These are phyloP conservation scores for Paedocypris sp. DNA, from an alignment of 2,113 vertebrate species.

Conservation along the genomic window DNA sequence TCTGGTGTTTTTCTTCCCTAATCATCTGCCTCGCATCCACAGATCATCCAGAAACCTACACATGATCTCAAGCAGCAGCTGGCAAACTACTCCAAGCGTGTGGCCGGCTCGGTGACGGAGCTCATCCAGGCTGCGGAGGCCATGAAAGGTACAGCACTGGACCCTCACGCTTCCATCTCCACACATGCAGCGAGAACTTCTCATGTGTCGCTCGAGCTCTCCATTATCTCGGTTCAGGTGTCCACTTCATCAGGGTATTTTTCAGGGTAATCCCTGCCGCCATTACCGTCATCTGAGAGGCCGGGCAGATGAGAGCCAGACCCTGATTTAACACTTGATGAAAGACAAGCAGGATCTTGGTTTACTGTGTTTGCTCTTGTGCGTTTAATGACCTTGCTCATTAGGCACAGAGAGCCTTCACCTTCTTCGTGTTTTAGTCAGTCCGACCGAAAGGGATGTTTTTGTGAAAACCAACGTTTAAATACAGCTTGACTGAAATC, in stretches of 20 bases:
- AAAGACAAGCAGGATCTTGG: neutral
- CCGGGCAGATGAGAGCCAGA: slow-evolving; percentile 14
- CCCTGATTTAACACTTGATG: slow-evolving; percentile 25
- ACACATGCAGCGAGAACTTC: neutral
- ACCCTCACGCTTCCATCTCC: neutral
- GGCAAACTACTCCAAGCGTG: slow-evolving; percentile 79
- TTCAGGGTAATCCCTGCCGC: neutral
- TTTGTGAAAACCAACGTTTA: too few species aligned
- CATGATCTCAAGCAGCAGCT: slow-evolving; percentile 90
- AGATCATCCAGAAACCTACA: slow-evolving; percentile 91
- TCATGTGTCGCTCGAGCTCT: neutral
- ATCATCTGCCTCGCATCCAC: too few species aligned
- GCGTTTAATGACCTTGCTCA: neutral
- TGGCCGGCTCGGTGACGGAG: slow-evolving; percentile 89
- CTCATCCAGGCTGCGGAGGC: slow-evolving; percentile 97
- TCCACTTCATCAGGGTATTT: neutral
- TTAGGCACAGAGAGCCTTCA: too few species aligned
- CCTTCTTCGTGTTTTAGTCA: too few species aligned
- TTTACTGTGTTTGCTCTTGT: neutral
- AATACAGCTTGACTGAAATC: too few species aligned
- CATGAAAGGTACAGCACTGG: slow-evolving; percentile 79
- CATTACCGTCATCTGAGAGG: slow-evolving; percentile 9
- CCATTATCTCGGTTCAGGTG: neutral
- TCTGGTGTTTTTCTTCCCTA: too few species aligned
- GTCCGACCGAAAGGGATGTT: too few species aligned